phyloP scores from a whole-genome alignment of 2,888 invertebrate species.

The Caenorhabditis zanzibari region DNA sequence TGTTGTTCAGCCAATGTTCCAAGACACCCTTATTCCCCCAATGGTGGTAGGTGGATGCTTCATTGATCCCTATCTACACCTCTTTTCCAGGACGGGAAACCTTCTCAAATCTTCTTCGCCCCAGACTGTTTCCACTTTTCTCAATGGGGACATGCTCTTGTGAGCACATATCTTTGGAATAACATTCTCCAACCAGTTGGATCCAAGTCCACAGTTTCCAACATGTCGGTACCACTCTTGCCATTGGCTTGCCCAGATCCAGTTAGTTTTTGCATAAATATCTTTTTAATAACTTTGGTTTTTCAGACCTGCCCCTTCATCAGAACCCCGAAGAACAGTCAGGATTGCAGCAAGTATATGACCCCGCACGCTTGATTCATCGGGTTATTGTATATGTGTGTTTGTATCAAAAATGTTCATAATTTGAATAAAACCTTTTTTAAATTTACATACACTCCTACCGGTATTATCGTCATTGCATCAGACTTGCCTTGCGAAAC shows the following conservation, averaged over 20 bases:
- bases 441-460: conserved; percentile 40
- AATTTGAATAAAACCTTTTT: background rate
- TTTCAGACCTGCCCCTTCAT: conserved; percentile 76
- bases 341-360: conserved; percentile 72
- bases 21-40: conserved; percentile 71
- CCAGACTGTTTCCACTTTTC: conserved; percentile 82
- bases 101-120: conserved; percentile 72
- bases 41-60: conserved; percentile 55
- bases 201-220: conserved; percentile 68
- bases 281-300: background rate
- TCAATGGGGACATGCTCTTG: conserved; percentile 76
- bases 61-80: too few species aligned
- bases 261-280: conserved; percentile 31
- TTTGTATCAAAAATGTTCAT: conserved; percentile 23
- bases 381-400: conserved; percentile 2
- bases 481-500: conserved; percentile 34
- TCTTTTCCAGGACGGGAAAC: conserved; percentile 58
- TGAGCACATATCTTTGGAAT: conserved; percentile 76
- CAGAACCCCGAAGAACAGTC: conserved; percentile 72
- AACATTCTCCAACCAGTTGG: conserved; percentile 78
- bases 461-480: conserved; percentile 12
- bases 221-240: conserved; percentile 64
- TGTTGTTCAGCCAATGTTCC: conserved; percentile 77
- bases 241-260: conserved; percentile 76
- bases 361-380: conserved; percentile 62